Percentiles rank a stretch among this genome's conserved stretches.
Conservation (phyloP, 2,113 vertebrate genomes). For the Hippoglossus stenolepis region DNA sequence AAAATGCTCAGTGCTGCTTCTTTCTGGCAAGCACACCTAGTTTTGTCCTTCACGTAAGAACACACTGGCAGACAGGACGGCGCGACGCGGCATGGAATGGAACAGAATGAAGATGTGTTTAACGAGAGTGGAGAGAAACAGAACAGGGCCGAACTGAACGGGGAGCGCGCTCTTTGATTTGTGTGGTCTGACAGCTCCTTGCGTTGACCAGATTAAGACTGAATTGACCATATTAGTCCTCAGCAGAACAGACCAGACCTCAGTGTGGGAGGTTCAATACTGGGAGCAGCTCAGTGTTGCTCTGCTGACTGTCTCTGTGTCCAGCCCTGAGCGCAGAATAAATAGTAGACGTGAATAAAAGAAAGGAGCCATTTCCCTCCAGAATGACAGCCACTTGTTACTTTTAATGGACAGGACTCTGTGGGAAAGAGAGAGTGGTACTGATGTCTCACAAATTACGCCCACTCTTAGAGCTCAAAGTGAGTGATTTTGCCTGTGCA, state of each 20-base stretch:
- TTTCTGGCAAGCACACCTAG: conserved; percentile 62
- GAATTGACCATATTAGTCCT: conserved; percentile 62
- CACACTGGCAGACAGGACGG: conserved; percentile 43
- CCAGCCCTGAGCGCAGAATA: conserved; percentile 10
- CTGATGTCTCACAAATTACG: conserved; percentile 20
- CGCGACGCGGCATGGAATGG: conserved; percentile 9
- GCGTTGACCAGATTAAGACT: conserved; percentile 17
- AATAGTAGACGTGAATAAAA: conserved; percentile 10
- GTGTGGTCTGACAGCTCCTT: conserved; percentile 38
- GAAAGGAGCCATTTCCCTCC: conserved; percentile 11
- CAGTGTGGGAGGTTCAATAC: conserved; percentile 23
- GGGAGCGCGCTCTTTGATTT: conserved; percentile 2
- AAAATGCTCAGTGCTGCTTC: conserved; percentile 58
- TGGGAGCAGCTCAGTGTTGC: conserved; percentile 28
- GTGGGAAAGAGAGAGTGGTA: conserved; percentile 7
- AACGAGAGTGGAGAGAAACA: neutral
- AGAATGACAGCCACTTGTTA: conserved; percentile 30
- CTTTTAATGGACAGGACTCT: conserved; percentile 31
- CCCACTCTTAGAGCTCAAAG: conserved; percentile 18
- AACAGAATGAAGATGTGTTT: conserved; percentile 21
- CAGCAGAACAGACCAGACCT: conserved; percentile 21
- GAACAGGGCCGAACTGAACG: conserved; percentile 1
- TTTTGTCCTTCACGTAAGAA: conserved; percentile 63
- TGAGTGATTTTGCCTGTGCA: neutral
- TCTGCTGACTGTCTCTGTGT: conserved; percentile 6